phyloP scores from a whole-genome alignment of 2,113 vertebrate genomes.

The Psettodes erumei region DNA sequence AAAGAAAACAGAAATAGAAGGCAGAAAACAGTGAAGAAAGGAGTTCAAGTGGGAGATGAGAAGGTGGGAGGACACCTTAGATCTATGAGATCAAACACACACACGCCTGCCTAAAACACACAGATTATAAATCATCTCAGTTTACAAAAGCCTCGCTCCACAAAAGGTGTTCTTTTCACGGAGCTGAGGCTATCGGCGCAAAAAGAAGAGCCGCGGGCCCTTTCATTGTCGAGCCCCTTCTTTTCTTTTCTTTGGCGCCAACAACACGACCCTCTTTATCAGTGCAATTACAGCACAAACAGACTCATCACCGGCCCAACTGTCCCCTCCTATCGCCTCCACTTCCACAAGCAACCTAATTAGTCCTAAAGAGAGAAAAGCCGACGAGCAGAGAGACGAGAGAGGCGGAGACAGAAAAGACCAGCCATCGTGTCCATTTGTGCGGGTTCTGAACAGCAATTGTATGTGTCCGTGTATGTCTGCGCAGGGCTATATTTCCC shows the following conservation, averaged over 20 bases:
- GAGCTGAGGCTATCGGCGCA: constrained; percentile 42
- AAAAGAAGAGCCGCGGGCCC: constrained; percentile 50
- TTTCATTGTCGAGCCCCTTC: constrained; percentile 67
- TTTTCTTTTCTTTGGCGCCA: constrained; percentile 67
- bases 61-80: constrained; percentile 54
- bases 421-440: constrained; percentile 72
- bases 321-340: constrained; percentile 77
- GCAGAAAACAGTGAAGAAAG: constrained; percentile 15
- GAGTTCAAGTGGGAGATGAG: constrained; percentile 62
- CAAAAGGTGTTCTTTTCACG: constrained; percentile 75
- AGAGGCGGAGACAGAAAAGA: constrained; percentile 65
- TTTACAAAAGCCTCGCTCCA: constrained; percentile 66
- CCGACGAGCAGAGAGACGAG: constrained; percentile 64
- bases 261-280: constrained; percentile 80
- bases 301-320: constrained; percentile 78
- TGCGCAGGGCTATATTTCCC: constrained; percentile 44
- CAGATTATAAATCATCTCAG: constrained; percentile 74
- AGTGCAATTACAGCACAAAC: constrained; percentile 82
- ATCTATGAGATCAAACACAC: constrained; percentile 69
- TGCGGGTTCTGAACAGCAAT: constrained; percentile 65
- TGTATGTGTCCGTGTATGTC: constrained; percentile 48
- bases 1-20: background rate
- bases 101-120: constrained; percentile 56
- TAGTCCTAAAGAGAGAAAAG: constrained; percentile 84
- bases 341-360: constrained; percentile 85